Conservation (phyloP, 2,888 invertebrate genomes). For the Acronicta aceris region DNA sequence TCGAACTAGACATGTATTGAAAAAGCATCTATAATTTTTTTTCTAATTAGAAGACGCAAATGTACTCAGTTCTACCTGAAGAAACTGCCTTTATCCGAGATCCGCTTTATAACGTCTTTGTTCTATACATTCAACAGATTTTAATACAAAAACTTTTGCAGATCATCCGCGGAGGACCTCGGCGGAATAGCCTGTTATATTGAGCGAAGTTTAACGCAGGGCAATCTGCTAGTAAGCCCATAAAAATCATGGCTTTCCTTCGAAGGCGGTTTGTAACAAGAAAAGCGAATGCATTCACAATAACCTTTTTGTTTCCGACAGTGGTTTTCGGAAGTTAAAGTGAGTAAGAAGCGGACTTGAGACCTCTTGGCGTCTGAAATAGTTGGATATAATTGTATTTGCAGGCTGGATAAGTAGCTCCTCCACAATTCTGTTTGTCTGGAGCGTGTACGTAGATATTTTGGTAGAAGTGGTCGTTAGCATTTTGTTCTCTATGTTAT, state of each 20-base stretch:
- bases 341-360: constrained; percentile 58
- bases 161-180: constrained; percentile 8
- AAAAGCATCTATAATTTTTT: constrained; percentile 14
- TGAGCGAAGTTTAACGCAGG: constrained; percentile 32
- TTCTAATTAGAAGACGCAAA: constrained; percentile 7
- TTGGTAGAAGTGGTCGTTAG: constrained; percentile 36
- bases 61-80: constrained; percentile 7
- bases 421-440: constrained; percentile 45
- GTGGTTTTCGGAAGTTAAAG: constrained; percentile 58
- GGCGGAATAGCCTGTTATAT: constrained; percentile 39
- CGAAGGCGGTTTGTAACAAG: constrained; percentile 43
- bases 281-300: constrained; percentile 43
- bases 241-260: constrained; percentile 51
- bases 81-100: constrained; percentile 19
- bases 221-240: constrained; percentile 44
- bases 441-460: constrained; percentile 34
- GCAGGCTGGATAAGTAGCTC: constrained; percentile 55
- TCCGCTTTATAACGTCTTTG: constrained; percentile 16
- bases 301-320: constrained; percentile 54
- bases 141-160: constrained; percentile 44
- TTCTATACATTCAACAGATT: constrained; percentile 41
- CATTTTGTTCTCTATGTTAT: constrained; percentile 27
- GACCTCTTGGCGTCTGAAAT: constrained; percentile 40
- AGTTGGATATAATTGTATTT: constrained; percentile 61
- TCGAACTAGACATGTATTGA: constrained; percentile 18